A percentile compares a stretch with the other conserved stretches of the same genome.
Evolutionary conservation across 2,113 vertebrate species (phyloP).

Genomic region (Salminus brasiliensis): DNA sequence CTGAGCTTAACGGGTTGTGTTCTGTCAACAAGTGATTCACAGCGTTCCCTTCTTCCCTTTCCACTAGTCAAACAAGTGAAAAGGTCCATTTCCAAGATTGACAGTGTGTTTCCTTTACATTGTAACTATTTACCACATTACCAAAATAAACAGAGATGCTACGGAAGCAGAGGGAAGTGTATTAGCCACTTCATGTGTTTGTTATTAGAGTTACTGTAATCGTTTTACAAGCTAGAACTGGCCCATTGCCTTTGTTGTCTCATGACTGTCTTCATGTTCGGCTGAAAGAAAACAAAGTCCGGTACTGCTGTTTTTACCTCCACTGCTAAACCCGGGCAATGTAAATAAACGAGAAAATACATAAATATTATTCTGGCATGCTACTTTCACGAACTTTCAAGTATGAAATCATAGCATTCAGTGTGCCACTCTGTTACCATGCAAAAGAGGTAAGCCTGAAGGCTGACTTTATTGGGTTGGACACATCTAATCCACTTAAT

Average conservation of each 20-base stretch:
- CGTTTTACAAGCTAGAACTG: slow-evolving; percentile 56
- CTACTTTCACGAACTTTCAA: not conserved
- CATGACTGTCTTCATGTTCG: slow-evolving; percentile 13
- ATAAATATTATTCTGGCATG: not conserved
- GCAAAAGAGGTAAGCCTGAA: not conserved
- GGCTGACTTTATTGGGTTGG: not conserved
- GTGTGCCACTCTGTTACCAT: not conserved
- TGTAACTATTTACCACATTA: slow-evolving; percentile 55
- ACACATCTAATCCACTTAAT: not conserved
- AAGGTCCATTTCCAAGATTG: slow-evolving; percentile 20
- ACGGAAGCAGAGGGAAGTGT: slow-evolving; percentile 49
- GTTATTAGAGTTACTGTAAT: slow-evolving; percentile 72
- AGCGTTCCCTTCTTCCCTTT: slow-evolving; percentile 24
- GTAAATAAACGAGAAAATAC: not conserved
- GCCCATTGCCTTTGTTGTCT: slow-evolving; percentile 3
- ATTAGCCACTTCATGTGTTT: slow-evolving; percentile 64
- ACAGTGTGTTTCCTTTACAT: slow-evolving; percentile 49
- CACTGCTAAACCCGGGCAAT: not conserved
- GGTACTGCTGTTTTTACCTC: not conserved
- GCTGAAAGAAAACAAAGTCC: not conserved
- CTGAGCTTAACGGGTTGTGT: slow-evolving; percentile 41
- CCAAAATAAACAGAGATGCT: slow-evolving; percentile 62
- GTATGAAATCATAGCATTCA: not conserved
- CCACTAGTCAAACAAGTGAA: slow-evolving; percentile 32
- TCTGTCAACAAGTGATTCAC: slow-evolving; percentile 45